Base-by-base conservation (phyloP, 2,113 vertebrate species). In the Onychorhynchus coronatus region DNA sequence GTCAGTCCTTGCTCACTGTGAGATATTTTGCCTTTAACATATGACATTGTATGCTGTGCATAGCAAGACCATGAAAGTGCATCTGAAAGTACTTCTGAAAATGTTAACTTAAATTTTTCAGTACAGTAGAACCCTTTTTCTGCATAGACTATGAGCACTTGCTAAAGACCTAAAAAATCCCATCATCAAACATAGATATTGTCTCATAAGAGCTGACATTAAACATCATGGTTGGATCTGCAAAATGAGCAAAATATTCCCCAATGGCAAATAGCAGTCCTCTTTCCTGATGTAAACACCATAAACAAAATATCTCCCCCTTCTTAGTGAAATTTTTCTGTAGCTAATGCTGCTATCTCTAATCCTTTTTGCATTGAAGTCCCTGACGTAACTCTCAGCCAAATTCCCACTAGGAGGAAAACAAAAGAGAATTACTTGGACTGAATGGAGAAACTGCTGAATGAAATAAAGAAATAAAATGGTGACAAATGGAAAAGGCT, bases 381-480 rank as follows among this genome's bases (percentile, higher is more conserved):
- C 80, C 0, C 0, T 74, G 33, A 14, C 35, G 44, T 73, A 90
- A 25, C 30, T 84, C 11, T 55, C 68, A 81, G 73, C 30, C 86
- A 91, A 42, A 81, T 67, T 91, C 61, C 52, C 52, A 65, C 21
- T 24, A 52, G 47, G 68, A 76, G 31, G 21, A 74, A 86, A 92
- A 74, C 20, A 12, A 49, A 67, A 35, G 66, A 42, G 58, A 86
- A 58, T 63, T 16, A 6, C 46, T 74, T 84, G 50, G 41, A 33
- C 20, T 81, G 65, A 91, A 66, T 55, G 47, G 33, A 74, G 33
- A 61, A 92, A 92, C 7, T 63, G 30, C 33, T 95, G 86, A 93
- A 75, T 77, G 76, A 91, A 85, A 21, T 79, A 79, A 68, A 75
- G 44, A 65, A 76, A 53, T 33, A 33, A 59, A 25, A 30, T 3